Conservation (phyloP, 2,113 vertebrate genomes). For the Ovis aries region DNA sequence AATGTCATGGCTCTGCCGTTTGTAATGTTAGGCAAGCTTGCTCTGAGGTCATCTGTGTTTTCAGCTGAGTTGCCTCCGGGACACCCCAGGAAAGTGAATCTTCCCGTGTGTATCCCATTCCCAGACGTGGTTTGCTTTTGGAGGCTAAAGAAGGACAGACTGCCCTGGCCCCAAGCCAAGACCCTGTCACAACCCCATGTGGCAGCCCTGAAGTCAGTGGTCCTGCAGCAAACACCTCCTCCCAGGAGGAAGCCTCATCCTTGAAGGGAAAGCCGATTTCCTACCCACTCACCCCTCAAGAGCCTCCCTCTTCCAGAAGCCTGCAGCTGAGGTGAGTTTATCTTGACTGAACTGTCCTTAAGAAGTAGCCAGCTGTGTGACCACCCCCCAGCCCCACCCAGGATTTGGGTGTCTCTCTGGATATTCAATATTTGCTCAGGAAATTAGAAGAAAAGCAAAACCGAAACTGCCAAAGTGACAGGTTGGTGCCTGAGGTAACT, state of each 20-base stretch:
- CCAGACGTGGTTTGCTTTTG: neutral
- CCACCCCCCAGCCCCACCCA: neutral
- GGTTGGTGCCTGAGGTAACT: conserved; percentile 40
- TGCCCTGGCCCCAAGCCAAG: neutral
- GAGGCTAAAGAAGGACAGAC: neutral
- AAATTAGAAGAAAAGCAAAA: conserved; percentile 47
- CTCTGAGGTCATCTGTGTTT: neutral
- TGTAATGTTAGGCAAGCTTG: neutral
- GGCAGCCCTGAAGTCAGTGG: neutral
- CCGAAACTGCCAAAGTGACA: conserved; percentile 56
- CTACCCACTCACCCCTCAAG: neutral
- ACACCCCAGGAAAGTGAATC: neutral
- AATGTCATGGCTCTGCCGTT: neutral
- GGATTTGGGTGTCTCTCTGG: conserved; percentile 11
- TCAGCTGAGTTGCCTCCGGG: neutral
- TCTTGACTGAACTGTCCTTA: neutral
- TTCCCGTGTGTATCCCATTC: neutral
- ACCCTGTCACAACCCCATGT: neutral
- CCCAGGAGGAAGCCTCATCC: neutral
- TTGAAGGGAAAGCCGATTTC: neutral
- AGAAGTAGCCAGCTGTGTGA: neutral
- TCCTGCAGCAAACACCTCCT: neutral
- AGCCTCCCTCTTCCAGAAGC: neutral
- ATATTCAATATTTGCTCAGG: conserved; percentile 65
- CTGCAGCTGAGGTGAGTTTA: neutral